Conservation (phyloP, 2,888 invertebrate species). For the Drosophila falleni region DNA sequence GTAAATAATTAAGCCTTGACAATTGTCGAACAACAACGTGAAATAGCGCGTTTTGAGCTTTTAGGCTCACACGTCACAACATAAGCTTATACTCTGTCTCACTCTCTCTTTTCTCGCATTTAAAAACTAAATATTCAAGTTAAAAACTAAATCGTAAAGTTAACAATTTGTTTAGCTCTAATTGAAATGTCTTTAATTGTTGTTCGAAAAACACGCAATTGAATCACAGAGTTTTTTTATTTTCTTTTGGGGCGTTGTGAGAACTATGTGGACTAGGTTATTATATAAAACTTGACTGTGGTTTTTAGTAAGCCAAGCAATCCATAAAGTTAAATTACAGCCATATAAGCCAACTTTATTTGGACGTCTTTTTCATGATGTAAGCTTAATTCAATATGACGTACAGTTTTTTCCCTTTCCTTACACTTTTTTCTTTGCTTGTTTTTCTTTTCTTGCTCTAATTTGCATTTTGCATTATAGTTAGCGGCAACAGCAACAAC, state of each 20-base stretch:
- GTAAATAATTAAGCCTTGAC: conserved; percentile 74
- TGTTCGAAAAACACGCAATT: conserved; percentile 52
- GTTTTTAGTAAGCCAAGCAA: conserved; percentile 9
- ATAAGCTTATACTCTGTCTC: background rate
- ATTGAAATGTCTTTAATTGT: conserved; percentile 63
- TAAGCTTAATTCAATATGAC: conserved; percentile 52
- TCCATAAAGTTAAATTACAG: conserved; percentile 23
- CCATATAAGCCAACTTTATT: conserved; percentile 27
- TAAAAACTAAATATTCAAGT: conserved; percentile 12
- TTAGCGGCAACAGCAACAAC: conserved; percentile 24
- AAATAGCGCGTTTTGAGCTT: conserved; percentile 42
- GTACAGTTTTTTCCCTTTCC: conserved; percentile 28
- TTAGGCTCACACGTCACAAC: conserved; percentile 51
- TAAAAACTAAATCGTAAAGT: conserved; percentile 32
- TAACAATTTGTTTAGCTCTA: conserved; percentile 52
- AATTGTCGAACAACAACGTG: conserved; percentile 61
- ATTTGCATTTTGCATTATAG: conserved; percentile 74
- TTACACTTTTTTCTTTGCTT: conserved; percentile 15
- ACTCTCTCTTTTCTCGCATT: background rate
- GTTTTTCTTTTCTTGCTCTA: conserved; percentile 39
- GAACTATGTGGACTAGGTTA: conserved; percentile 27
- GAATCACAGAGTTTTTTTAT: conserved; percentile 19
- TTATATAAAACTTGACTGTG: conserved; percentile 28
- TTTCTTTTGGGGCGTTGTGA: conserved; percentile 38
- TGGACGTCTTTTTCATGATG: conserved; percentile 47